Conservation (phyloP, 64 coral and sea anemone genomes). For the Pachyseris speciosa region DNA sequence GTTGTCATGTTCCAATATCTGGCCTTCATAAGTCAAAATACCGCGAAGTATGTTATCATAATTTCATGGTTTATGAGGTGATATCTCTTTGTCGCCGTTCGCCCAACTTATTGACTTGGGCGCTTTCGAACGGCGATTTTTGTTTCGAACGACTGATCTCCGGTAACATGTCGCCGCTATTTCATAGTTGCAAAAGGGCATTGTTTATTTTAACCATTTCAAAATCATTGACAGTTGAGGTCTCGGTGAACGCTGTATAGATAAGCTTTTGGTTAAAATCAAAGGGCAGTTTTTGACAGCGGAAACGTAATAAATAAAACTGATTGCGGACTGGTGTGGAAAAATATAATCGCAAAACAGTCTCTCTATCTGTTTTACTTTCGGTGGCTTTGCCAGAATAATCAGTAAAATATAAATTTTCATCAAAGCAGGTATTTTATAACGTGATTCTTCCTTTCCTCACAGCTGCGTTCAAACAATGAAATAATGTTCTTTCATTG, state of each 20-base stretch:
- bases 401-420: no score
- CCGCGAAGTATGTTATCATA: no score
- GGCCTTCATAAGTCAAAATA: no score
- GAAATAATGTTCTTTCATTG: no score
- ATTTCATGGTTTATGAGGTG: not conserved
- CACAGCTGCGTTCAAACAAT: no score
- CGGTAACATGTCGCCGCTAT: not conserved
- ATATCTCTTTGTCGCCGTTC: not conserved
- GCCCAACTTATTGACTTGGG: not conserved
- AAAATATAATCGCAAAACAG: not conserved
- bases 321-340: not conserved
- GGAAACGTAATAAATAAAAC: not conserved
- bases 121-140: not conserved
- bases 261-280: not conserved
- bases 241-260: not conserved
- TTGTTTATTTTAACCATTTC: constrained; percentile 2
- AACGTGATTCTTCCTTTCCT: no score
- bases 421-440: no score
- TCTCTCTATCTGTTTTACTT: no score
- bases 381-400: no score
- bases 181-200: not conserved
- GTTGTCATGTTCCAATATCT: not conserved
- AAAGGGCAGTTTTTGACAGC: not conserved
- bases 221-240: not conserved
- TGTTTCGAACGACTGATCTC: not conserved